Conservation (phyloP, 2,113 vertebrate genomes). For the Tursiops truncatus region DNA sequence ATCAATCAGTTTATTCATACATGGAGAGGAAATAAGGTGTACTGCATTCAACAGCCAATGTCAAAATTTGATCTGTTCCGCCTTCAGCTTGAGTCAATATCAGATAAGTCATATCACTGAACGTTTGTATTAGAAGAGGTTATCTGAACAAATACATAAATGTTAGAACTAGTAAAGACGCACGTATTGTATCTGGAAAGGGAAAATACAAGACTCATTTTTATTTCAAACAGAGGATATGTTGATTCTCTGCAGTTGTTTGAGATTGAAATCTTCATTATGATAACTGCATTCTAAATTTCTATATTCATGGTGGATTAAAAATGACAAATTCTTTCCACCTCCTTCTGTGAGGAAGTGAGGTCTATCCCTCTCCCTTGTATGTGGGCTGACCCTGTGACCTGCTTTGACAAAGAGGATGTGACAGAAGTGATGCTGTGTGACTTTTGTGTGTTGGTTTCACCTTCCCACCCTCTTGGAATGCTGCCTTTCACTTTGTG, state of each 20-base stretch:
- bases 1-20: not conserved
- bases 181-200: not conserved
- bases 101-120: not conserved
- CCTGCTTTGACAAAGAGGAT: not conserved
- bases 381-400: not conserved
- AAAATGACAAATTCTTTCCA: not conserved
- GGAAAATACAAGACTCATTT: not conserved
- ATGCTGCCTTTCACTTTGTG: fast-evolving
- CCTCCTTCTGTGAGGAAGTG: not conserved
- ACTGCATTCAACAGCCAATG: not conserved
- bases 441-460: not conserved
- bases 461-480: too few relatives aligned
- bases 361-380: too few relatives aligned
- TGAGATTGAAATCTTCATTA: not conserved
- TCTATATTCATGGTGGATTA: not conserved
- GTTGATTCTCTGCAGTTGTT: not conserved
- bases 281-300: not conserved
- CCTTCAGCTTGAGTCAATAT: not conserved
- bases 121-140: not conserved
- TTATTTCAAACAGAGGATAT: not conserved
- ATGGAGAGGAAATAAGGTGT: not conserved
- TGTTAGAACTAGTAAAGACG: not conserved
- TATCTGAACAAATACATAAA: not conserved
- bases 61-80: not conserved
- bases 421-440: fast-evolving